phyloP scores from a whole-genome alignment of 2,113 vertebrate species.

The Pseudopodoces humilis region DNA sequence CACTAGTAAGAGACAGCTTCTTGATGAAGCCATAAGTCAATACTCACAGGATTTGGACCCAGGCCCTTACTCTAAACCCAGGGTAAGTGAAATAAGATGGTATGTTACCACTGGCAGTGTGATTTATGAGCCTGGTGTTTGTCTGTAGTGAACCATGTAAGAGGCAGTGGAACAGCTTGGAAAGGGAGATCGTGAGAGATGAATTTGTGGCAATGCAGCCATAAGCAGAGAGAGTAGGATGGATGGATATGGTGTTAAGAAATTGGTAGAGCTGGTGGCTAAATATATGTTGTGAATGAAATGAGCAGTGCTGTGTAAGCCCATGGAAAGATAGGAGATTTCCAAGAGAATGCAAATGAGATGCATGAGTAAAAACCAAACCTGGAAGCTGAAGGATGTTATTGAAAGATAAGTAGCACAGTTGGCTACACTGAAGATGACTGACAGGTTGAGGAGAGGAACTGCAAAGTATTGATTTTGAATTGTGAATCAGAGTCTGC shows the following conservation, averaged over 20 bases:
- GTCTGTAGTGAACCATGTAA: neutral
- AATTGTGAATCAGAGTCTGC: neutral
- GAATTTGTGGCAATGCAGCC: neutral
- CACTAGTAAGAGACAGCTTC: neutral
- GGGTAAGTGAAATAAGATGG: neutral
- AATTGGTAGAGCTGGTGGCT: neutral
- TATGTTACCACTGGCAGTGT: neutral
- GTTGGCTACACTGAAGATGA: neutral
- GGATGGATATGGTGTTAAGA: neutral
- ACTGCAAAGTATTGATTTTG: neutral
- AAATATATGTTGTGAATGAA: neutral
- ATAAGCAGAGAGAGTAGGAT: neutral
- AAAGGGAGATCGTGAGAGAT: neutral
- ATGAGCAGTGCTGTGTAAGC: neutral
- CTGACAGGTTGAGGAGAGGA: neutral
- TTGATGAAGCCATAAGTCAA: neutral
- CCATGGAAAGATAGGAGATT: neutral
- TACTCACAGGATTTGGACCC: neutral
- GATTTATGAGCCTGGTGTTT: rapidly evolving
- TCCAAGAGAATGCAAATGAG: neutral
- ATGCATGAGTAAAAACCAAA: neutral
- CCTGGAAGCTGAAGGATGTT: neutral
- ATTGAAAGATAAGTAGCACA: neutral
- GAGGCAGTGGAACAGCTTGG: neutral
- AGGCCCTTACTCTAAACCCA: neutral